Evolutionary conservation across 2,888 invertebrate species (phyloP).

Genomic region (Drosophila prostipennis): DNA sequence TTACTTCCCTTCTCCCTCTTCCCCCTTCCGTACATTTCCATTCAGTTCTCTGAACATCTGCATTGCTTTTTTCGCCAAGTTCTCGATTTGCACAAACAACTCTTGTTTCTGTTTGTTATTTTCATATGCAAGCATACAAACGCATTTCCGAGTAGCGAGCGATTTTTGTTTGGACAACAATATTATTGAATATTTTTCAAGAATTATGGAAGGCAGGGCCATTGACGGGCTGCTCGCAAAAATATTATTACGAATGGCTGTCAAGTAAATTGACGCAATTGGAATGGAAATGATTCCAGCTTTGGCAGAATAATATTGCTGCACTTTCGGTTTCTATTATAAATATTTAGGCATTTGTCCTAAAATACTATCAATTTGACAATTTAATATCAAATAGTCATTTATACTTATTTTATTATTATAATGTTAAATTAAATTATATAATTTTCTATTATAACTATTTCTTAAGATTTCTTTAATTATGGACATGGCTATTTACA

Average conservation of each 20-base stretch:
- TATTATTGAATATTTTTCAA: conserved; percentile 42
- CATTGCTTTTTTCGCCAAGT: conserved; percentile 8
- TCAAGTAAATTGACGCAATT: conserved; percentile 26
- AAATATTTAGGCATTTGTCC: too few relatives aligned
- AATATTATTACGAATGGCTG: conserved; percentile 24
- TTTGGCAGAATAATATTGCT: not conserved
- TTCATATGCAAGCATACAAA: conserved; percentile 15
- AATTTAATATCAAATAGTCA: too few relatives aligned
- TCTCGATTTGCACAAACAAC: conserved; percentile 28
- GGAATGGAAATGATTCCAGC: not conserved
- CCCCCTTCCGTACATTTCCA: not conserved
- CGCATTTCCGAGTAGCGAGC: not conserved
- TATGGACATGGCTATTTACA: too few relatives aligned
- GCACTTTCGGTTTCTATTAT: not conserved
- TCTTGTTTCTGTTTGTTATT: conserved; percentile 28
- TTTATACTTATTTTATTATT: too few relatives aligned
- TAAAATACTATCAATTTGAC: too few relatives aligned
- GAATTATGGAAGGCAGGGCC: conserved; percentile 16
- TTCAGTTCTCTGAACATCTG: conserved; percentile 12
- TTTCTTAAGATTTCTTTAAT: too few relatives aligned
- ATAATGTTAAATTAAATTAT: too few relatives aligned
- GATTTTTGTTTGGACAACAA: conserved; percentile 22
- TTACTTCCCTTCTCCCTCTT: not conserved
- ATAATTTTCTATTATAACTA: too few relatives aligned
- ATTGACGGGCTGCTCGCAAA: conserved; percentile 5